phyloP scores from a whole-genome alignment of 2,113 vertebrate species.

The Platysternon megacephalum region DNA sequence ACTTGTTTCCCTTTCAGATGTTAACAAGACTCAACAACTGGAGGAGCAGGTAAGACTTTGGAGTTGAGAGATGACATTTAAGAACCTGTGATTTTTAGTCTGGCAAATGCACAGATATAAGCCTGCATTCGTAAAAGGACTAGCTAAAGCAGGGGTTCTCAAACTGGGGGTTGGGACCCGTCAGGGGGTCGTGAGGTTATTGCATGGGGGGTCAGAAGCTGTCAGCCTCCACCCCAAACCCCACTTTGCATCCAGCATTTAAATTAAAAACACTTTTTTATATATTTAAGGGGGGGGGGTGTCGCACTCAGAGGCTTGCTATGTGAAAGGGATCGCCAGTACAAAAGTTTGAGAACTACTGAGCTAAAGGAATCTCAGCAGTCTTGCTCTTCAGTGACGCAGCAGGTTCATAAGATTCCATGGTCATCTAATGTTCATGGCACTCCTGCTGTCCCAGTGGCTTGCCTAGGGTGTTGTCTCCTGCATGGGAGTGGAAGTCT shows the following conservation, averaged over 20 bases:
- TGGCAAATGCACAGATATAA: background rate
- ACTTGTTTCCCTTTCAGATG: conserved; percentile 29
- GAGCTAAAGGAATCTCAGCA: background rate
- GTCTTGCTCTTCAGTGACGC: background rate
- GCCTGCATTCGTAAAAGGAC: background rate
- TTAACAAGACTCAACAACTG: conserved; percentile 27
- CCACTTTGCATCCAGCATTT: no score
- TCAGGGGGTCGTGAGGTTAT: no score
- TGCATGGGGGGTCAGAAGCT: no score
- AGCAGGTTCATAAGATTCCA: background rate
- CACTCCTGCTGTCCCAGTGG: background rate
- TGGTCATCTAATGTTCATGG: background rate
- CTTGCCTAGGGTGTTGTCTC: background rate
- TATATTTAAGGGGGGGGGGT: no score
- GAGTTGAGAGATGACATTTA: background rate
- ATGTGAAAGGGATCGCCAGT: no score
- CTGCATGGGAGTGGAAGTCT: background rate
- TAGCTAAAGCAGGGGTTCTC: background rate
- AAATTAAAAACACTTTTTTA: no score
- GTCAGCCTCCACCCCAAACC: no score
- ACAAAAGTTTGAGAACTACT: no score
- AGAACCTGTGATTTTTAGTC: background rate
- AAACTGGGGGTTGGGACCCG: no score
- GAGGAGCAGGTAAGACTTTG: conserved; percentile 61
- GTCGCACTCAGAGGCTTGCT: no score